Percentiles rank a stretch among this genome's conserved stretches.
phyloP scores from a whole-genome alignment of 92 coral and sea anemone genomes.

The Heliopora coerulea region DNA sequence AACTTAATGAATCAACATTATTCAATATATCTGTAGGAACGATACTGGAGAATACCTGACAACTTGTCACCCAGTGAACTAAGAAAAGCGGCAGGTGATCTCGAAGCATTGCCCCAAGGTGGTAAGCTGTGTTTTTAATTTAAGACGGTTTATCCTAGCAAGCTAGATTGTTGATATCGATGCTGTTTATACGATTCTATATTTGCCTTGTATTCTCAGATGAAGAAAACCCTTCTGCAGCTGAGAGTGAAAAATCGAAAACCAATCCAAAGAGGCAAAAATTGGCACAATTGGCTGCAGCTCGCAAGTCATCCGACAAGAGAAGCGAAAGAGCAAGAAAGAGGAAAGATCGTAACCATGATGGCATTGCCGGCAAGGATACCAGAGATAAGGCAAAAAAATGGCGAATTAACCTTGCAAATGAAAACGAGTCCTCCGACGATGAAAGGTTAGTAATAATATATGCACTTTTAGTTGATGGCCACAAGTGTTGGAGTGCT shows the following conservation, averaged over 20 bases:
- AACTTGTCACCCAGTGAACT: constrained; percentile 64
- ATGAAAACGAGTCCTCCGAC: constrained; percentile 25
- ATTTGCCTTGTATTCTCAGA: too few species aligned
- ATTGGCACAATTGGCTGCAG: constrained; percentile 82
- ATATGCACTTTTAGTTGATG: too few species aligned
- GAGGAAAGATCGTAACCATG: constrained; percentile 57
- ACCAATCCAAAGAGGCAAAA: constrained; percentile 69
- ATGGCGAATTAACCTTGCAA: constrained; percentile 43
- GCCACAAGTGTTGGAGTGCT: too few species aligned
- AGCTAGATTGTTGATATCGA: too few species aligned
- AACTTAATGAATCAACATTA: too few species aligned
- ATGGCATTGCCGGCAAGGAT: constrained; percentile 16
- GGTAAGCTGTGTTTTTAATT: constrained; percentile 23
- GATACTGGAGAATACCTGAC: constrained; percentile 90
- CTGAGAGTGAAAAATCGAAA: constrained; percentile 30
- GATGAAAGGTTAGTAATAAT: constrained; percentile 28
- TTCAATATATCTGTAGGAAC: too few species aligned
- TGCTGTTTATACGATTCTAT: too few species aligned
- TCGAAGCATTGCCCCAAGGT: constrained; percentile 46
- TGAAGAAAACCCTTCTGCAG: constrained; percentile 8
- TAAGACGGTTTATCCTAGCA: too few species aligned
- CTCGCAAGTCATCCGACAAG: constrained; percentile 62
- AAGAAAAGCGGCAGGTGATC: constrained; percentile 69
- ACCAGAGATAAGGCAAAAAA: constrained; percentile 44
- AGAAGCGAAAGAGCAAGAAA: constrained; percentile 61